A percentile compares a stretch with the other conserved stretches of the same genome.
These are phyloP conservation scores for Apistogramma diplotaenia DNA, from an alignment of 2,113 vertebrate genomes.

Conservation along the genomic window DNA sequence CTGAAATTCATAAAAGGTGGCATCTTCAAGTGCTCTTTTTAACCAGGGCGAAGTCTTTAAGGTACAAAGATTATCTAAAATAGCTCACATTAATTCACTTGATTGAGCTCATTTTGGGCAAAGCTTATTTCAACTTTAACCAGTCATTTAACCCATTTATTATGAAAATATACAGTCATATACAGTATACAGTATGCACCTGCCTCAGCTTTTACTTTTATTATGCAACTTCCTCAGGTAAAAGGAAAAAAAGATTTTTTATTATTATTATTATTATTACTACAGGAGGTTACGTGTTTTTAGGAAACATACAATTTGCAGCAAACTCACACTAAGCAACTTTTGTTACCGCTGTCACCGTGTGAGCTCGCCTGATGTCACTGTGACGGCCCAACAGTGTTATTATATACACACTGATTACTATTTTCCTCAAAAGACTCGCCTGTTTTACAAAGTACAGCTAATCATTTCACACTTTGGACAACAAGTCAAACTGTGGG, in stretches of 20 bases:
- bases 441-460: slow-evolving; percentile 31
- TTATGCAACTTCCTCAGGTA: not conserved
- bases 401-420: slow-evolving; percentile 49
- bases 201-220: not conserved
- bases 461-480: not conserved
- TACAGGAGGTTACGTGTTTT: not conserved
- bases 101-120: not conserved
- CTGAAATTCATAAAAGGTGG: not conserved
- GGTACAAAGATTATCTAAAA: not conserved
- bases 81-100: not conserved
- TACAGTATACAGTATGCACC: not conserved
- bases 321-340: slow-evolving; percentile 4
- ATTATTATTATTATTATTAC: not conserved
- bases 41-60: not conserved
- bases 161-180: not conserved
- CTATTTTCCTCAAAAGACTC: slow-evolving; percentile 23
- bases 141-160: not conserved
- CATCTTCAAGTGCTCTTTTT: not conserved
- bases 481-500: not conserved
- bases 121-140: not conserved
- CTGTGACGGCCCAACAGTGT: slow-evolving; percentile 26
- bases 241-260: not conserved
- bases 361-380: slow-evolving; percentile 2
- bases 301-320: not conserved
- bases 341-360: slow-evolving; percentile 7